Evolutionary conservation across 2,113 vertebrate genomes (phyloP).

Genomic region (Melanerpes formicivorus): DNA sequence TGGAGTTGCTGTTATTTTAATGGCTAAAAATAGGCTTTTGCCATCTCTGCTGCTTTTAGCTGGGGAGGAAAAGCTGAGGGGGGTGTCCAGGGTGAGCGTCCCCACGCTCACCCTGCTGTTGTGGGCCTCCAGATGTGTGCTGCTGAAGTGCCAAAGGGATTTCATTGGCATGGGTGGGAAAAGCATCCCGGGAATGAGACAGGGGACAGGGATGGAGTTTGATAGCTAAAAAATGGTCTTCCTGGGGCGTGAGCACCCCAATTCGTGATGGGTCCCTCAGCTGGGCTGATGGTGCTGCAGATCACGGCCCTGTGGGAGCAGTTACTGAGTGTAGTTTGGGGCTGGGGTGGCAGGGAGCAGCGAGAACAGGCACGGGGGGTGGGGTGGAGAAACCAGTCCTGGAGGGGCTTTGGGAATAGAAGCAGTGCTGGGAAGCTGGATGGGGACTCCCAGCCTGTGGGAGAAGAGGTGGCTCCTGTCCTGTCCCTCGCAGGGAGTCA

Average conservation of each 20-base stretch:
- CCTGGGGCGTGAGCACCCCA: not conserved
- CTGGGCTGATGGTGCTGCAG: not conserved
- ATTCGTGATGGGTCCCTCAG: not conserved
- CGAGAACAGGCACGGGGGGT: not conserved
- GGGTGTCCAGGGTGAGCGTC: not conserved
- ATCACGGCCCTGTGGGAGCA: not conserved
- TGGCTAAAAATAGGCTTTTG: not conserved
- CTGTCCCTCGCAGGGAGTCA: not conserved
- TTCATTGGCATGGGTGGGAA: not conserved
- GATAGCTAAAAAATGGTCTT: not conserved
- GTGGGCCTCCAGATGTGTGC: not conserved
- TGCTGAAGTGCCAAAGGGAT: not conserved
- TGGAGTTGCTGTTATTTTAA: accelerated
- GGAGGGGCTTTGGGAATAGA: not conserved
- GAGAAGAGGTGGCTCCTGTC: not conserved
- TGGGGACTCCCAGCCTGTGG: not conserved
- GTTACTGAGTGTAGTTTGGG: not conserved
- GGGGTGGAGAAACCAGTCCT: not conserved
- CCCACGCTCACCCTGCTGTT: accelerated
- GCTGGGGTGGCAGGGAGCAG: not conserved
- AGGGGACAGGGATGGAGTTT: accelerated
- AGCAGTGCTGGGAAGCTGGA: not conserved
- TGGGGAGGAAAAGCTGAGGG: not conserved
- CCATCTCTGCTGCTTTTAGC: not conserved
- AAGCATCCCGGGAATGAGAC: not conserved